Evolutionary conservation across 2,888 invertebrate genomes (phyloP).

Genomic region (Eupithecia vulgata): DNA sequence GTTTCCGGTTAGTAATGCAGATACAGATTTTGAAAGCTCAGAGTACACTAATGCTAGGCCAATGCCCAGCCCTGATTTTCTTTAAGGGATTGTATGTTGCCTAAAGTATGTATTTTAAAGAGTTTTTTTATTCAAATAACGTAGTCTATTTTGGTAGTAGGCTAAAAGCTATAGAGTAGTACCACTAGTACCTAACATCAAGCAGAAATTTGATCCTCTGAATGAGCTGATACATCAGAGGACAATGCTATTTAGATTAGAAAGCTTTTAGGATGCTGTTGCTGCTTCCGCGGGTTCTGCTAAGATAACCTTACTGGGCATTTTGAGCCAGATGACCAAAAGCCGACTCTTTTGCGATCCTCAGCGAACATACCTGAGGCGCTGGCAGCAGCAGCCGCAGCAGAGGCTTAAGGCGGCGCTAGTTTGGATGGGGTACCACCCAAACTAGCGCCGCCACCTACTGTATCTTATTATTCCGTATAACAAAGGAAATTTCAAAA

Average conservation of each 20-base stretch:
- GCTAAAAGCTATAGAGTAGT: too few relatives aligned
- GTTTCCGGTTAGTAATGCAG: constrained; percentile 8
- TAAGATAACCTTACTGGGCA: not conserved
- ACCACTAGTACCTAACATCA: not conserved
- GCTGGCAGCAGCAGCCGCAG: not conserved
- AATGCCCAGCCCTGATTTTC: not conserved
- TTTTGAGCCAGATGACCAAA: not conserved
- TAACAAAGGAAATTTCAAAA: too few relatives aligned
- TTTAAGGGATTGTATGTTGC: not conserved
- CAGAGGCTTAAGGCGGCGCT: too few relatives aligned
- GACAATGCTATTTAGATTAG: not conserved
- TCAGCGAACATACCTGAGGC: not conserved
- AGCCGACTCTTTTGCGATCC: too few relatives aligned
- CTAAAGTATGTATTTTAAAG: not conserved
- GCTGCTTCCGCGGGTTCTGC: not conserved
- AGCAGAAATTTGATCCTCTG: not conserved
- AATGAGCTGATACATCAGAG: not conserved
- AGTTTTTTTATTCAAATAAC: not conserved
- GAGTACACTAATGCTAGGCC: constrained; percentile 24
- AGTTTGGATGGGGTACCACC: too few relatives aligned
- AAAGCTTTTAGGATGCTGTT: not conserved
- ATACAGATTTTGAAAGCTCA: not conserved
- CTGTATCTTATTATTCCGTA: too few relatives aligned
- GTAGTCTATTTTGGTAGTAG: not conserved
- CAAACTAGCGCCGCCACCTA: too few relatives aligned